Evolutionary conservation across 1,140 invertebrate genomes (phyloP), one percentile per base, ranked within the genome.

Genomic region (Drosophila murphyi): DNA sequence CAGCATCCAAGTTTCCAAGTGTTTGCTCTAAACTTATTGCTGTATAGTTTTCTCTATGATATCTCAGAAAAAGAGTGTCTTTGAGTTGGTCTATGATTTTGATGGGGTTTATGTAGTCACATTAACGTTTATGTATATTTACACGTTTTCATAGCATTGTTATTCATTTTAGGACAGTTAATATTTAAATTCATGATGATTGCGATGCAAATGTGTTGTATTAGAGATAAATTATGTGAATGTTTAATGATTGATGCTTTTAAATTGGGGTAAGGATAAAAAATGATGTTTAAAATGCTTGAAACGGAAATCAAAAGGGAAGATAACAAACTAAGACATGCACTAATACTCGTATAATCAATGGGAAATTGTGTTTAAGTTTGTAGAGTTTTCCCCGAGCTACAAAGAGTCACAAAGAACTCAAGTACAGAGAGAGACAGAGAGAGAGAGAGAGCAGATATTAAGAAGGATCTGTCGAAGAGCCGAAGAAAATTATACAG

Each of bases 41-140:
- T 20, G 20, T 20, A 20, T 1, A 20, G 20, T 20, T 20, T 20
- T 20, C 20, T 20, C 20, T 20, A 10, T 10, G 8, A 8, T 48
- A 5, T 6, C 20, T 7, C 3, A 48, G 20, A 29, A 28, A 43
- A 29, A 7, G 20, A 48, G 20, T 10, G n/a, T 1, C 7, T 43
- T 50, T 34, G 5, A 35, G 7, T 52, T 61, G 31, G 37, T 54
- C 39, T 35, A 45, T 54, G 45, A 59, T 20, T 28, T 47, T 34
- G 4, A 5, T 62, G 50, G 6, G 54, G 29, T 5, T 69, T 56
- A 7, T 61, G 29, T 45, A 39, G 20, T 55, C 51, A 37, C 20
- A 48, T 56, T 35, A 76, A 82, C 72, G 55, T 52, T 69, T 52
- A 79, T 88, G 76, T 77, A 63, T 72, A 82, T 87, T 80, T 88